phyloP scores from a whole-genome alignment of 2,113 vertebrate genomes.

The Sterna hirundo region DNA sequence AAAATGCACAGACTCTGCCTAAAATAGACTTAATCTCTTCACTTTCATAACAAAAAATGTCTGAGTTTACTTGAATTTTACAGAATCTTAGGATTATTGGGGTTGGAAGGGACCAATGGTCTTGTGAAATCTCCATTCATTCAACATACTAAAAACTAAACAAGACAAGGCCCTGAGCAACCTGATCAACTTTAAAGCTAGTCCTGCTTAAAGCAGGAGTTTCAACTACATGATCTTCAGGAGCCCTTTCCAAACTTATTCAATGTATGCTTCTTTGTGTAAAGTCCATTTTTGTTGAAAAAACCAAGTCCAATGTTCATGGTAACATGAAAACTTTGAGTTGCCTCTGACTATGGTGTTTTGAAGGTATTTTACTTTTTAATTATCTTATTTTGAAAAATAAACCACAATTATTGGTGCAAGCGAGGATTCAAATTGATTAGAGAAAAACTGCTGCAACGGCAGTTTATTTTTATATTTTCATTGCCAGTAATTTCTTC shows the following conservation, averaged over 20 bases:
- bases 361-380: neutral
- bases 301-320: neutral
- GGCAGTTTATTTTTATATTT: neutral
- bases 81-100: neutral
- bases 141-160: neutral
- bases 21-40: neutral
- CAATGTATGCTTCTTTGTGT: neutral
- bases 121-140: neutral
- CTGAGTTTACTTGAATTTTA: neutral
- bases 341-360: neutral
- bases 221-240: neutral
- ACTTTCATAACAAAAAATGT: neutral
- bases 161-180: neutral
- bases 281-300: neutral
- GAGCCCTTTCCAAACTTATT: neutral
- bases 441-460: neutral
- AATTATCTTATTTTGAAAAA: neutral
- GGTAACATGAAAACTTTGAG: neutral
- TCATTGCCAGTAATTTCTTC: neutral
- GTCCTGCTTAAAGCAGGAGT: neutral
- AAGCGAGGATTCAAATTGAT: neutral
- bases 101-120: neutral
- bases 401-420: neutral
- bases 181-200: neutral
- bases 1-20: neutral